Conservation (phyloP, 2,113 vertebrate genomes). For the Empidonax traillii region DNA sequence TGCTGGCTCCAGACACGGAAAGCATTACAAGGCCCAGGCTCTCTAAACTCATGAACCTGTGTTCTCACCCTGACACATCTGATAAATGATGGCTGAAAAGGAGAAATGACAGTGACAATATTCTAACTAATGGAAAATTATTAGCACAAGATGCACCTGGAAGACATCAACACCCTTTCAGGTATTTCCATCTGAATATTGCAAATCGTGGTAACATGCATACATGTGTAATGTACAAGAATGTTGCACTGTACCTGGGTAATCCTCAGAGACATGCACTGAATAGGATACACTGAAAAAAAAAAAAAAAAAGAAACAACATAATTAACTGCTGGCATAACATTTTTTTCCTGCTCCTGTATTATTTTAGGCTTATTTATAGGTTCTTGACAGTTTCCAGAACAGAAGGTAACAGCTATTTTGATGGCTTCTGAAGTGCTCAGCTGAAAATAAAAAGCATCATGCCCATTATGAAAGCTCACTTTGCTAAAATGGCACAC, state of each 20-base stretch:
- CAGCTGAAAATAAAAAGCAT: neutral
- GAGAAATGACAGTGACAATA: neutral
- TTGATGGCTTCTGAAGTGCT: slow-evolving; percentile 33
- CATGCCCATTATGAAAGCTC: neutral
- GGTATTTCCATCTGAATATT: neutral
- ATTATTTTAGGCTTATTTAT: slow-evolving; percentile 41
- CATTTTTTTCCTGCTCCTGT: neutral
- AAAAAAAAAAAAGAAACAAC: slow-evolving; percentile 2
- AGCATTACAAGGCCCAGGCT: neutral
- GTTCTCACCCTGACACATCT: neutral
- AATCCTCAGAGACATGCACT: slow-evolving; percentile 90
- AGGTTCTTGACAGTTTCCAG: neutral
- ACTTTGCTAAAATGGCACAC: neutral
- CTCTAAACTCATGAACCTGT: neutral
- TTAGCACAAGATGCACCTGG: neutral
- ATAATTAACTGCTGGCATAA: neutral
- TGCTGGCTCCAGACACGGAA: neutral
- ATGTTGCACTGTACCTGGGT: slow-evolving; percentile 81
- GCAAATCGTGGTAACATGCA: neutral
- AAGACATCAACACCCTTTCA: neutral
- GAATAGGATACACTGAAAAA: slow-evolving; percentile 85
- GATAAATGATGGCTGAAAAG: neutral
- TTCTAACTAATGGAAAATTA: neutral
- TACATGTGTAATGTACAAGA: neutral
- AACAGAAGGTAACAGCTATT: slow-evolving; percentile 18